These are phyloP conservation scores for Diabrotica balteata DNA, from an alignment of 2,888 invertebrate genomes.

Conservation along the genomic window DNA sequence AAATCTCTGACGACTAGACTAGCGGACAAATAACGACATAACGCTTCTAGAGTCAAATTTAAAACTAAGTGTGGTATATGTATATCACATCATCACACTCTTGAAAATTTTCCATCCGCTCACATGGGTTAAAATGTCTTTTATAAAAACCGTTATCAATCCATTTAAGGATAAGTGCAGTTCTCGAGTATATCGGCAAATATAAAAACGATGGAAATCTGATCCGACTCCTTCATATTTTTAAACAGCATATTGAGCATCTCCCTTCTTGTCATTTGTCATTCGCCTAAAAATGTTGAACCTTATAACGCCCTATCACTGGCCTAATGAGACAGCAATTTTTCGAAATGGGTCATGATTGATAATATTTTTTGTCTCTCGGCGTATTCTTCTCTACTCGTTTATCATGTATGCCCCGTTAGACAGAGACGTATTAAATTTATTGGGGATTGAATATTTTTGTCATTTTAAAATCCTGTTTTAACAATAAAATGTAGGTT, in stretches of 20 bases:
- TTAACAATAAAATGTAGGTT: too few species aligned
- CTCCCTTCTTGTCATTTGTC: slow-evolving; percentile 9
- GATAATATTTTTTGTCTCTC: slow-evolving; percentile 20
- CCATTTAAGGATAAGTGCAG: too few species aligned
- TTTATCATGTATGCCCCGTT: slow-evolving; percentile 11
- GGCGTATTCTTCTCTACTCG: slow-evolving; percentile 6
- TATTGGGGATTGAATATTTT: too few species aligned
- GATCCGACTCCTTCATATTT: not conserved
- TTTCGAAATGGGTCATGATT: slow-evolving; percentile 13
- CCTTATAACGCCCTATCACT: slow-evolving; percentile 14
- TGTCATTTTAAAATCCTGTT: too few species aligned
- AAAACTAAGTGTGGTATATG: too few species aligned
- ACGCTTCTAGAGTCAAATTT: too few species aligned
- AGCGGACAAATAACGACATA: too few species aligned
- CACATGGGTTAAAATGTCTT: too few species aligned
- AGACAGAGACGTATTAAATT: not conserved
- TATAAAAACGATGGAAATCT: not conserved
- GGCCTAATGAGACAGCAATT: slow-evolving; percentile 23
- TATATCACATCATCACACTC: too few species aligned
- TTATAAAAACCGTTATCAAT: too few species aligned
- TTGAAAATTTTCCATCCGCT: too few species aligned
- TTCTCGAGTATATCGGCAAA: not conserved
- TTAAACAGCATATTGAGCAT: slow-evolving; percentile 2
- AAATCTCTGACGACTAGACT: too few species aligned
- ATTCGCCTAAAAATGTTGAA: slow-evolving; percentile 12